Percentiles rank a stretch among this genome's conserved stretches.
Conservation (phyloP, 2,113 vertebrate species). For the Phocoena sinus region DNA sequence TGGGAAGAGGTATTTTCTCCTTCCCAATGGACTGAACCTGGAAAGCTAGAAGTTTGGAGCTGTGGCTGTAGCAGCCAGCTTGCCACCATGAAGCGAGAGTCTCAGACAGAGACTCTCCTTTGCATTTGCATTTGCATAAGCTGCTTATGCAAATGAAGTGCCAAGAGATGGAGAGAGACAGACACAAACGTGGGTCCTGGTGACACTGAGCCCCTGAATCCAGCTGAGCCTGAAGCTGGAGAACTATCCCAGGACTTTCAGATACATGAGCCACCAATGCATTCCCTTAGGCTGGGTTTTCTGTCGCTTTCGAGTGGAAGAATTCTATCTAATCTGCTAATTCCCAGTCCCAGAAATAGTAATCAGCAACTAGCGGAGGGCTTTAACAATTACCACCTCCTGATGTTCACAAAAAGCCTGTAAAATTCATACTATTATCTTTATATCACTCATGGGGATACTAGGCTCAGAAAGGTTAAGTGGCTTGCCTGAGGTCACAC, state of each 20-base stretch:
- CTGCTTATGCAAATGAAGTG: neutral
- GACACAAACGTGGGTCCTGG: neutral
- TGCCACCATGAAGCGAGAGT: neutral
- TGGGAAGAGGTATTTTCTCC: neutral
- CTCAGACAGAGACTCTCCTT: neutral
- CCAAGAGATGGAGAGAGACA: neutral
- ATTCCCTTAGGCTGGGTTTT: neutral
- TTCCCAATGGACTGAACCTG: neutral
- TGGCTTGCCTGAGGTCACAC: constrained; percentile 11
- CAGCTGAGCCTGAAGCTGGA: neutral
- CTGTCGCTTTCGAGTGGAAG: neutral
- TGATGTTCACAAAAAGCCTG: neutral
- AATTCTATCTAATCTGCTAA: neutral
- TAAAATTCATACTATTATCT: neutral
- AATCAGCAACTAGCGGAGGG: neutral
- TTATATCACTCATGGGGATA: neutral
- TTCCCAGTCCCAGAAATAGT: neutral
- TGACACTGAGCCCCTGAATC: neutral
- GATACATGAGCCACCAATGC: neutral
- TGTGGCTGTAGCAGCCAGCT: neutral
- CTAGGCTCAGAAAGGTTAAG: neutral
- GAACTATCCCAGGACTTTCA: neutral
- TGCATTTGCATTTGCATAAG: neutral
- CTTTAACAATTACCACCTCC: neutral
- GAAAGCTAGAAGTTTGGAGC: neutral